Percentiles rank a stretch among this genome's conserved stretches.
Conservation (phyloP, 2,888 invertebrate species). For the Watsonalla binaria region DNA sequence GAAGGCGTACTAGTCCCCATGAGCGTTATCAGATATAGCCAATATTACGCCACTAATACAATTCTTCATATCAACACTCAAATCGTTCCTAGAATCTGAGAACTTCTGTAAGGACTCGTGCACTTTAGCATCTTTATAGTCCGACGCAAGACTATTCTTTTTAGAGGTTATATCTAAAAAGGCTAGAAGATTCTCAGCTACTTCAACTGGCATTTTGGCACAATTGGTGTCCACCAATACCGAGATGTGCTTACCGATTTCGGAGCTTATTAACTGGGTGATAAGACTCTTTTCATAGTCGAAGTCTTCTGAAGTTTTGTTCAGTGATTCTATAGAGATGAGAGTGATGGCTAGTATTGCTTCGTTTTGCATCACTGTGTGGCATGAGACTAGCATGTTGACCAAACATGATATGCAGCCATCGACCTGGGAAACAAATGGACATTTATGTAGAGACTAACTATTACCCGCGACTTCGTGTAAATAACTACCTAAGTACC, state of each 20-base stretch:
- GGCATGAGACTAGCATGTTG: conserved; percentile 89
- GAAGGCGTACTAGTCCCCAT: conserved; percentile 12
- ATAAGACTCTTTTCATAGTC: conserved; percentile 49
- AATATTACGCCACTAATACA: conserved; percentile 38
- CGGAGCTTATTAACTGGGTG: conserved; percentile 62
- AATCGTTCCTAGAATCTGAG: conserved; percentile 47
- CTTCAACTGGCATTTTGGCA: conserved; percentile 67
- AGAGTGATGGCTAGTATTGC: conserved; percentile 86
- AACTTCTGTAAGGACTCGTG: conserved; percentile 53
- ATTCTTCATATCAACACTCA: conserved; percentile 42
- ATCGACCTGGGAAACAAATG: conserved; percentile 65
- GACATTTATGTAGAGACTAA: no score
- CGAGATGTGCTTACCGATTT: conserved; percentile 72
- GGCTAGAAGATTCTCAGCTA: conserved; percentile 71
- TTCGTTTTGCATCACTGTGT: conserved; percentile 93
- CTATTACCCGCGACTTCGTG: no score
- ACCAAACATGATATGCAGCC: conserved; percentile 87
- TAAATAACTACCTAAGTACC: no score
- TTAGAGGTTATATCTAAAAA: conserved; percentile 68
- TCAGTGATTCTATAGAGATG: conserved; percentile 60
- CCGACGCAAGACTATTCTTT: conserved; percentile 44
- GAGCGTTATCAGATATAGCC: conserved; percentile 38
- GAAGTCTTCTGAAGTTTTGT: conserved; percentile 25
- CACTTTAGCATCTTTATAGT: conserved; percentile 56
- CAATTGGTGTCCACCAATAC: conserved; percentile 70